Evolutionary conservation across 2,797 vertebrate genomes (phyloP), one percentile per base, ranked within the genome.

Genomic region (Phrynocephalus guinanensis): DNA sequence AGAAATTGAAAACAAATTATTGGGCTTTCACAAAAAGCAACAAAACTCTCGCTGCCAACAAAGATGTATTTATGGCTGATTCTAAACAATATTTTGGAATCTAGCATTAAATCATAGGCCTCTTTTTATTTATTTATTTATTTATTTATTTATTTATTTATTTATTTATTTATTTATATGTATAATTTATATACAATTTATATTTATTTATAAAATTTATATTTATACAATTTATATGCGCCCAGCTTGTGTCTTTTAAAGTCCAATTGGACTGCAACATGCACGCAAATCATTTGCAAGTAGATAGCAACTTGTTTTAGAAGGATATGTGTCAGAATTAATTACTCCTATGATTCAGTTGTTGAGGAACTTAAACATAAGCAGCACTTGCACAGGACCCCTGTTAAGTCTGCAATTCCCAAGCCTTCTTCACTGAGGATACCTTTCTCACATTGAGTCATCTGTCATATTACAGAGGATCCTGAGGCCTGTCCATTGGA

Each of bases 221-320:
- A 44, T 44, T 44, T 44, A 44, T 44, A 44, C 38, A 44, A 44
- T 44, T 44, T 44, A 44, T 44, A 44, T 56, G 15, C 56, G 15
- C 60, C 2, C 70, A 60, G 1, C 56, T 75, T 84, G n/a, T 44
- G 16, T 76, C 1, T 50, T 28, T 71, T 68, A 28, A 75, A 30
- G n/a, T 44, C 8, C 70, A 76, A 20, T 7, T 20, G 15, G 84
- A 79, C 6, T 33, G 28, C 76, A 79, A 30, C 33, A 76, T 13
- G 28, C n/a, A 68, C 76, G 16, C 20, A 13, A 48, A 85, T 89
- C 71, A 0, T 1, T 68, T 87, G 87, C 86, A 50, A 48, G 50
- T 3, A 30, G 52, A 1, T 44, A 70, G 88, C 87, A 92, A 81
- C 88, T 91, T 63, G 20, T 80, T 83, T 91, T 79, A 90, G 86